Conservation (phyloP, 2,113 vertebrate species). For the Danio rerio region GRCz12tu NC_133178.1:43222501-43223000, state of each 20-base stretch:
- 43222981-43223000: too few relatives aligned
- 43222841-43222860: too few relatives aligned
- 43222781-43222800: neutral
- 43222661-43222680: slow-evolving; percentile 51
- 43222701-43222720: neutral
- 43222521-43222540: neutral
- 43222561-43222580: neutral
- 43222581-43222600: slow-evolving; percentile 35
- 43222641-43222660: slow-evolving; percentile 34
- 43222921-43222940: too few relatives aligned
- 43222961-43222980: too few relatives aligned
- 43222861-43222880: too few relatives aligned
- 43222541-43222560: neutral
- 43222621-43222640: slow-evolving; percentile 41
- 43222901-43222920: too few relatives aligned
- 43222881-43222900: too few relatives aligned
- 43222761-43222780: neutral
- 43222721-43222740: neutral
- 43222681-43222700: neutral
- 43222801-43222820: neutral
- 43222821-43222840: neutral
- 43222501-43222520: too few relatives aligned
- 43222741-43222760: neutral
- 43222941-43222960: too few relatives aligned
- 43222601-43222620: slow-evolving; percentile 46